Base-by-base conservation (phyloP, 92 coral and sea anemone genomes). In the Parazoanthus darwini region DNA sequence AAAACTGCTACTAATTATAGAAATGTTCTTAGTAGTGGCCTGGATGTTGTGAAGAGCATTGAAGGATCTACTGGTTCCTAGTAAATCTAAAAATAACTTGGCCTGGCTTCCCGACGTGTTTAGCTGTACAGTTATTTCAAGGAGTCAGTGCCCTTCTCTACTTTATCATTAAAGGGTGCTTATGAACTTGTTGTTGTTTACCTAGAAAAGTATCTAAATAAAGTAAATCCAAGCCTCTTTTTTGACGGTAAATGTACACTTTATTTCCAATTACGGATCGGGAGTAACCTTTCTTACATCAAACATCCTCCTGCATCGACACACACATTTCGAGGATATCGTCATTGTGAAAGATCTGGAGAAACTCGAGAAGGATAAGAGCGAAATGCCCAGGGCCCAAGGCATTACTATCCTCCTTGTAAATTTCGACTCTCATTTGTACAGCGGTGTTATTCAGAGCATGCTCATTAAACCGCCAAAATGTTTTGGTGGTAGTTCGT, bases 21-120 rank as follows among this genome's bases (percentile, higher is more conserved):
- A 39, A 46, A 54, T 26, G 38, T 20, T 75, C 94, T 90, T 66
- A 72, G 65, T 86, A 82, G 77, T 89, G 94, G 94, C 20, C 73
- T 92, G n/a, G 91, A 87, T 86, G 92, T 92, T 29, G 74, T 89
- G 0, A 43, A 50, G 46, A 77, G 73, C 20, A 75, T 86, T 75
- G 82, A 86, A 37, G 89, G 26, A 38, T 38, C 82, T 14, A 35
- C 43, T 38, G 13, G 18, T 58, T 42, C 22, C 33, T 29, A 29
- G 33, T 0, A 29, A 29, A 29, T 29, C 33, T 29, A 29, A 29
- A 29, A 29, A 29, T 29, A 29, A 29, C 33, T 29, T 29, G 33
- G 33, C 33, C 33, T 29, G 33, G 33, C 33, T 29, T 29, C 33
- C 33, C 0, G 0, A 29, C 33, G 33, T 29, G 33, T 29, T 29